Base-by-base conservation (phyloP, 2,888 invertebrate genomes). In the Pseudococcus jackbeardsleyi region DNA sequence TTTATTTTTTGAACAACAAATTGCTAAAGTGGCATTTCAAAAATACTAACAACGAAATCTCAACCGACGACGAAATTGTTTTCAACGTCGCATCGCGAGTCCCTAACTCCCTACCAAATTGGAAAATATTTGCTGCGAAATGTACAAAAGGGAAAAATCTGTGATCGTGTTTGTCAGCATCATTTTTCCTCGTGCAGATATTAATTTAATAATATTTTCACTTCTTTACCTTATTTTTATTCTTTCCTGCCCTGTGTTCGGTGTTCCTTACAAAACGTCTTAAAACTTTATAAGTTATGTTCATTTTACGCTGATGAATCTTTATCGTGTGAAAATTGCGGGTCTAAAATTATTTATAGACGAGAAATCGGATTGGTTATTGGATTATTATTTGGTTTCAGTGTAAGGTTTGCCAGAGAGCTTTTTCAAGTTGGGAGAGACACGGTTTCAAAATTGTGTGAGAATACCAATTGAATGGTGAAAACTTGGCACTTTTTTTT, bases 121-220 rank as follows among this genome's bases (percentile, higher is more conserved):
- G 77, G n/a, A 42, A 77, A 77, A 77, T 77, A 77, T 77, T 72
- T 72, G 33, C 33, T 33, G 12, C 22, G 33, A 72, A 72, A 72
- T 33, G 72, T 33, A 72, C 72, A 72, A 72, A 72, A 33, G 72
- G 12, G 33, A 72, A 15, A 33, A 72, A 72, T 72, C 33, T 33
- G 33, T 17, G 72, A 77, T 77, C 77, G 4, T 42, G 77, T 77
- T 42, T 42, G 39, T 77, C 77, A 77, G 42, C 77, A n/a, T 42
- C n/a, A 39, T 39, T 77, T 42, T 77, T 72, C 17, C 33, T 22
- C 33, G 12, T 72, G 12, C 39, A 42, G 42, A 77, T 42, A 77
- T 42, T 77, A 77, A 77, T 77, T 77, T 42, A 42, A 17, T 42
- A 42, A 68, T 68, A 26, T 68, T 68, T 68, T 68, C 77, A 33